Evolutionary conservation across 2,888 invertebrate species (phyloP), one percentile per base, ranked within the genome.

Genomic region (Chirona hameri): DNA sequence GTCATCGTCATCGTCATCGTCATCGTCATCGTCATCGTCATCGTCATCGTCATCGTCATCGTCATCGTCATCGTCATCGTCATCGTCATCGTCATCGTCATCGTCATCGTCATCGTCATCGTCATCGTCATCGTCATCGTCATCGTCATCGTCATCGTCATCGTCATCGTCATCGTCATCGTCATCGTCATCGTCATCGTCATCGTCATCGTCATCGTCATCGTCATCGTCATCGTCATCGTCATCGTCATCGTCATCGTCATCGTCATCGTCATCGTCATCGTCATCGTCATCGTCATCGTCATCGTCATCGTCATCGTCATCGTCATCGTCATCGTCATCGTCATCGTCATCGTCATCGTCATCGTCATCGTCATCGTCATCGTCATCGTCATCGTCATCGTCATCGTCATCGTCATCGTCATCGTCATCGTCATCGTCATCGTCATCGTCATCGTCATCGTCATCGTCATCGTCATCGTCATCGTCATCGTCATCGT

Each of bases 81-180:
- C 80, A 80, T 27, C 80, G 24, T 27, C 80, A 80, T 80, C 29
- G 0, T 80, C 46, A 80, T 80, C 39, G 14, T 15, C 80, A 80
- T 27, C 80, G 24, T 27, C 80, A 80, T 80, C 29, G 0, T 80
- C 46, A 80, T 80, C 39, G 14, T 15, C 80, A 80, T 27, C 80
- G 24, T 27, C 80, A 80, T 80, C 29, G 0, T 80, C 46, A 80
- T 80, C 39, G 14, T 15, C 80, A 80, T 27, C 80, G 24, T 27
- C 80, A 80, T 80, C 29, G 0, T 80, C 46, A 80, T 80, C 39
- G 14, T 15, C 80, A 80, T 27, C 80, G 24, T 27, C 80, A 80
- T 80, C 29, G 0, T 80, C 46, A 80, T 80, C 39, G 14, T 15
- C 80, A 80, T 27, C 80, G 24, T 27, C 80, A 80, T 80, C 29